These are phyloP conservation scores for Chiloscyllium plagiosum DNA, from an alignment of 2,113 vertebrate species.

Conservation along the genomic window DNA sequence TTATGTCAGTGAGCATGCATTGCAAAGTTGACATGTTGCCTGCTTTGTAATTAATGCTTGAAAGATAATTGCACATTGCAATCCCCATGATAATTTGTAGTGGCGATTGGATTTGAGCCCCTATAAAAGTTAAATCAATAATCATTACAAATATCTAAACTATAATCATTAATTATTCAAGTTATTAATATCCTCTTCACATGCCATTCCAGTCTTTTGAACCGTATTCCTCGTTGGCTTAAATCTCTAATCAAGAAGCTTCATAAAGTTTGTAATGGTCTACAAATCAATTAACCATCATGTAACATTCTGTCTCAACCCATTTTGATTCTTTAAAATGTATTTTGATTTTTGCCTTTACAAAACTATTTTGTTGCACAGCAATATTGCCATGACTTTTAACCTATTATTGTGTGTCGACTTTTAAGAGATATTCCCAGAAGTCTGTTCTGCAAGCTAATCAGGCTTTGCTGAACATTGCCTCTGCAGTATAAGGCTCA, in stretches of 20 bases:
- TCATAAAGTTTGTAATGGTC: not conserved
- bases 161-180: constrained; percentile 7
- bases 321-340: not conserved
- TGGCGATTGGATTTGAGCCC: not conserved
- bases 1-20: not conserved
- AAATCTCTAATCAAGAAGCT: not conserved
- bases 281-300: not conserved
- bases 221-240: not conserved
- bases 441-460: not conserved
- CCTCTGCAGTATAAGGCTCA: not conserved
- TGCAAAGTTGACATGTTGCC: not conserved
- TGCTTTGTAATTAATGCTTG: not conserved
- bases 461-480: not conserved
- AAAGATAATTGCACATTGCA: not conserved
- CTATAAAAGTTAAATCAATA: not conserved
- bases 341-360: not conserved
- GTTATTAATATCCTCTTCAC: not conserved
- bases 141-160: not conserved
- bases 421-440: not conserved
- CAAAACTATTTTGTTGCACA: not conserved
- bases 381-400: not conserved
- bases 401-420: not conserved
- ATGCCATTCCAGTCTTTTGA: not conserved
- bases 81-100: not conserved
- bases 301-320: not conserved